These are phyloP conservation scores for Ecliptopera silaceata DNA, from an alignment of 2,888 invertebrate genomes.

Conservation along the genomic window DNA sequence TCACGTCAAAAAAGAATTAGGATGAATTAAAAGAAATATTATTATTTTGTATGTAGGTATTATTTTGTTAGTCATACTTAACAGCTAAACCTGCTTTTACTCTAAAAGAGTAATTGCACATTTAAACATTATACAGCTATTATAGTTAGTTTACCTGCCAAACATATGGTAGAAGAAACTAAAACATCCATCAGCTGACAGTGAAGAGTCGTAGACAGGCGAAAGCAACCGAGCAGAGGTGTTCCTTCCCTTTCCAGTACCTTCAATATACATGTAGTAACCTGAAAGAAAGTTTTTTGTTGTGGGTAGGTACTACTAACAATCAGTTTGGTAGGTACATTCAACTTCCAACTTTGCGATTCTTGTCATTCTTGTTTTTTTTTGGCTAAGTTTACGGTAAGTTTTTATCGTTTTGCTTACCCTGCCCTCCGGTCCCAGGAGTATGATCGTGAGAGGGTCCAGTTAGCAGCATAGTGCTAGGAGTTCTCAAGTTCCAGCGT, in stretches of 20 bases:
- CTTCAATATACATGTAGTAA: slow-evolving; percentile 93
- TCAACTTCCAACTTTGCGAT: no score
- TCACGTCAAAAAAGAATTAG: no score
- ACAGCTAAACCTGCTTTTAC: no score
- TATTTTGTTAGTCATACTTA: no score
- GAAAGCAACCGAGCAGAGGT: slow-evolving; percentile 89
- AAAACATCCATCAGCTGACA: slow-evolving; percentile 82
- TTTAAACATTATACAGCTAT: no score
- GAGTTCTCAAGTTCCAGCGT: slow-evolving; percentile 84
- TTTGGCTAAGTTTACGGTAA: no score
- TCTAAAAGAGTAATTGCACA: no score
- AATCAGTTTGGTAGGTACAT: no score
- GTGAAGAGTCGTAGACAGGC: slow-evolving; percentile 83
- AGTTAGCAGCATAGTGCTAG: slow-evolving; percentile 85
- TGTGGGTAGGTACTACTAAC: background rate
- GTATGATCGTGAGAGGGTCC: slow-evolving; percentile 92
- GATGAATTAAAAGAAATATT: no score
- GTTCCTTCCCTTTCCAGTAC: slow-evolving; percentile 84
- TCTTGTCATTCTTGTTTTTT: no score
- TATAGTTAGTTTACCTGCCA: slow-evolving; percentile 73
- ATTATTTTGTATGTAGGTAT: no score
- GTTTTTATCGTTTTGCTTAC: slow-evolving; percentile 45
- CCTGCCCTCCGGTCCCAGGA: slow-evolving; percentile 66
- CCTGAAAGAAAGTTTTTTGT: slow-evolving; percentile 71
- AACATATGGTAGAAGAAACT: slow-evolving; percentile 92